phyloP scores from a whole-genome alignment of 1,140 invertebrate genomes.

The Paraescarpia echinospica region DNA sequence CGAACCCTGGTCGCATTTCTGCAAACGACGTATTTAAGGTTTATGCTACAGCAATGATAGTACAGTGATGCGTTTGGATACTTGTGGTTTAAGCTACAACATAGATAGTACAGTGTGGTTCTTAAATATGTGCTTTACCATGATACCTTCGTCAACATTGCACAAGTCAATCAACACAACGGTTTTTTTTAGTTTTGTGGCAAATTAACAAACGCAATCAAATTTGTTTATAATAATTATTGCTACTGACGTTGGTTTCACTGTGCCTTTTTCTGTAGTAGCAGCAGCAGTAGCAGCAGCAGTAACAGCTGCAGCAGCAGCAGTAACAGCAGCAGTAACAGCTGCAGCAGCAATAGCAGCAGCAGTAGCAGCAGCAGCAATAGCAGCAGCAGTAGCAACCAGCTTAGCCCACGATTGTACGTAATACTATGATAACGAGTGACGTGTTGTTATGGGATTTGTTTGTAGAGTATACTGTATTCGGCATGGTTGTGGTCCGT shows the following conservation, averaged over 20 bases:
- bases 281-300: neutral
- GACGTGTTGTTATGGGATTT: neutral
- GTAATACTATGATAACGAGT: neutral
- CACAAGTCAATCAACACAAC: neutral
- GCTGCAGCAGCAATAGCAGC: too few species aligned
- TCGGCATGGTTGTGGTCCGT: neutral
- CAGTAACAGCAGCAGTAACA: too few species aligned
- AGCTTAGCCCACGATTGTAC: neutral
- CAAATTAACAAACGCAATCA: neutral
- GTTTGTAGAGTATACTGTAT: neutral
- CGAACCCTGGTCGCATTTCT: neutral
- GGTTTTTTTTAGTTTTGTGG: neutral
- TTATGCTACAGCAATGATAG: neutral
- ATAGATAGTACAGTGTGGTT: neutral
- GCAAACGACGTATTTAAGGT: neutral
- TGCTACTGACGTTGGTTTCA: neutral
- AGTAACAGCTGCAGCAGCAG: too few species aligned
- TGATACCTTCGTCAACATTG: neutral
- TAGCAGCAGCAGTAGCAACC: too few species aligned
- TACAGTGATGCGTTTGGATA: too few species aligned
- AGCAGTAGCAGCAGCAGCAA: too few species aligned
- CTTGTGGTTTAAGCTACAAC: too few species aligned
- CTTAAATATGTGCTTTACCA: neutral
- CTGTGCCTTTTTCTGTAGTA: neutral
- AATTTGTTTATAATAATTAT: neutral